phyloP scores from a whole-genome alignment of 2,888 invertebrate genomes.

The Plebejus anna region DNA sequence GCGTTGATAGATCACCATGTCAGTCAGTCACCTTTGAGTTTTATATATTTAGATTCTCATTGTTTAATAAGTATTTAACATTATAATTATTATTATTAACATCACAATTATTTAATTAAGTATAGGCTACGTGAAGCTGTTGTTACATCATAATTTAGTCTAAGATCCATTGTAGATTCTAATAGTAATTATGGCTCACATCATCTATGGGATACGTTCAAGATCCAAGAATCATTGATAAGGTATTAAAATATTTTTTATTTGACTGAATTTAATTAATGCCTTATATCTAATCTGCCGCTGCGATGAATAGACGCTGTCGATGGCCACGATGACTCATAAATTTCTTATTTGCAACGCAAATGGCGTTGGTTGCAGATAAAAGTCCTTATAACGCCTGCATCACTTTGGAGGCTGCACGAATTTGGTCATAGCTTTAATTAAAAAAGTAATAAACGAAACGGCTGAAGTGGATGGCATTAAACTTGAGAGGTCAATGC shows the following conservation, averaged over 20 bases:
- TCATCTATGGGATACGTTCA: too few species aligned
- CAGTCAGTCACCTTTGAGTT: too few species aligned
- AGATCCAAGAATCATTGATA: not conserved
- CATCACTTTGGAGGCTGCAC: not conserved
- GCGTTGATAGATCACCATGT: too few species aligned
- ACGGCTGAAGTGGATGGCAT: not conserved
- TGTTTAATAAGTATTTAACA: not conserved
- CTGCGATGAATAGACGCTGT: not conserved
- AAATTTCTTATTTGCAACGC: slow-evolving; percentile 2
- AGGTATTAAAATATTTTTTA: not conserved
- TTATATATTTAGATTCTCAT: not conserved
- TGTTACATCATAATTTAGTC: not conserved
- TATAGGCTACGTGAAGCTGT: not conserved
- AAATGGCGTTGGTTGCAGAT: slow-evolving; percentile 13
- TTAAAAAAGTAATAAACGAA: slow-evolving; percentile 13
- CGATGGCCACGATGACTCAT: slow-evolving; percentile 7
- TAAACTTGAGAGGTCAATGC: slow-evolving; percentile 16
- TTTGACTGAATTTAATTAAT: not conserved
- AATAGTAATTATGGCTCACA: too few species aligned
- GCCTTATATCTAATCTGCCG: not conserved
- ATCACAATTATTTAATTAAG: not conserved
- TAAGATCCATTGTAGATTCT: not conserved
- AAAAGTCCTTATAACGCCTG: slow-evolving; percentile 3
- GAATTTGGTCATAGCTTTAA: not conserved
- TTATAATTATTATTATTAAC: not conserved